Percentiles rank a stretch among this genome's conserved stretches.
Evolutionary conservation across 2,888 invertebrate genomes (phyloP).

Genomic region (Callinectes sapidus): DNA sequence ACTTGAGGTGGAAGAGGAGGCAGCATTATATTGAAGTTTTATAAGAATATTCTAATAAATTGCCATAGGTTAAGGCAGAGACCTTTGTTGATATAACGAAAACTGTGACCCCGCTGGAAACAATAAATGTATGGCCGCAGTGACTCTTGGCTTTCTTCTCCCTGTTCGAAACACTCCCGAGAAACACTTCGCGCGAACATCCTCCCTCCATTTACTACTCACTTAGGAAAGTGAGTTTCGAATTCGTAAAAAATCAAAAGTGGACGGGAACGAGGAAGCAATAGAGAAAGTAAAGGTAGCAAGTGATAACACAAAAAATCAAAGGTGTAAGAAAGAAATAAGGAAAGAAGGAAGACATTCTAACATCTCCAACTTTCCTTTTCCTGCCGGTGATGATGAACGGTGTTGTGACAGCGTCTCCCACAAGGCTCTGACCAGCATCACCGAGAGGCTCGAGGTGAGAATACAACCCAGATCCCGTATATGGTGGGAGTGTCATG

Average conservation of each 20-base stretch:
- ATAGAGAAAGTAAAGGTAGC: neutral
- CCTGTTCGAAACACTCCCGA: neutral
- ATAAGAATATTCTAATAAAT: slow-evolving; percentile 19
- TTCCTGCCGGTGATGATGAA: neutral
- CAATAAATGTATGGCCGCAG: slow-evolving; percentile 11
- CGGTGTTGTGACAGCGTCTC: neutral
- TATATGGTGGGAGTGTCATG: too few relatives aligned
- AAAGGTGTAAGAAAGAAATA: neutral
- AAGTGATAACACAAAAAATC: neutral
- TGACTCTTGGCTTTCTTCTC: neutral
- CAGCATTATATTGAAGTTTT: neutral
- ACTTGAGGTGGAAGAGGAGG: neutral
- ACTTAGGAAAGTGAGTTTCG: neutral
- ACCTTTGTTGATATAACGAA: neutral
- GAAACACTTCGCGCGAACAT: neutral
- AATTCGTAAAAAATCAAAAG: neutral
- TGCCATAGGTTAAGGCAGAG: slow-evolving; percentile 28
- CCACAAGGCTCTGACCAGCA: neutral
- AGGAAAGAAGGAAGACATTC: neutral
- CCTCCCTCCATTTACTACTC: neutral
- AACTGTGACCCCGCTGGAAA: slow-evolving; percentile 1
- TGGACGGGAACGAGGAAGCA: neutral
- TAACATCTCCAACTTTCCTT: neutral
- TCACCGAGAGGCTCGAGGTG: neutral
- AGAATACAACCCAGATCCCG: neutral